Conservation (phyloP, 2,888 invertebrate species). For the Melanostoma mellinum region DNA sequence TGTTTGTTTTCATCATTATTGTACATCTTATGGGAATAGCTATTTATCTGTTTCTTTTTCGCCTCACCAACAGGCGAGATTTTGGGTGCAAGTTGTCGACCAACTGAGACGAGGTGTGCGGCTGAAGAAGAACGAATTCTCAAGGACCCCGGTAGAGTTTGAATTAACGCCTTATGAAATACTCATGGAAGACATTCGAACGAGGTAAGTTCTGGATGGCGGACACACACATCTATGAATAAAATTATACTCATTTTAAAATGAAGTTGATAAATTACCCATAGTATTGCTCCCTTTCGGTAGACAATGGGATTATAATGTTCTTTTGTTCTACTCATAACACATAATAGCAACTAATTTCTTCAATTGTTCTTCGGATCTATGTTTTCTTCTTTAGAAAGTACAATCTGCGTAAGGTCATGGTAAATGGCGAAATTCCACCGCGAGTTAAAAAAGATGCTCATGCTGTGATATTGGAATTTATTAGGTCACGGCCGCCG, state of each 20-base stretch:
- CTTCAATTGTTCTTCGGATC: slow-evolving; percentile 31
- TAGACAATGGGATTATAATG: too few relatives aligned
- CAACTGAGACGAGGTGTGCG: slow-evolving; percentile 95
- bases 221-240: too few relatives aligned
- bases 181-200: slow-evolving; percentile 97
- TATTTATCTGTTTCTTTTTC: slow-evolving; percentile 37
- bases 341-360: slow-evolving; percentile 15
- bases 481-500: slow-evolving; percentile 97
- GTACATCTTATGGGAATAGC: slow-evolving; percentile 21
- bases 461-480: slow-evolving; percentile 96
- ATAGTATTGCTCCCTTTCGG: too few relatives aligned
- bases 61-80: slow-evolving; percentile 88
- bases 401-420: slow-evolving; percentile 93
- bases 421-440: slow-evolving; percentile 91
- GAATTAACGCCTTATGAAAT: slow-evolving; percentile 98
- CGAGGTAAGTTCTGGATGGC: slow-evolving; percentile 83
- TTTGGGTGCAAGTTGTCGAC: slow-evolving; percentile 97
- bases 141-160: slow-evolving; percentile 92
- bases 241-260: too few relatives aligned
- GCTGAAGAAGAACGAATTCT: slow-evolving; percentile 92
- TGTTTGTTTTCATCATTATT: slow-evolving; percentile 44
- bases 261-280: too few relatives aligned
- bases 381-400: slow-evolving; percentile 80
- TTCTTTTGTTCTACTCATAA: slow-evolving; percentile 37
- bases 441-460: slow-evolving; percentile 95